These are phyloP conservation scores for Acrocephalus arundinaceus DNA, from an alignment of 2,113 vertebrate genomes.

Conservation along the genomic window DNA sequence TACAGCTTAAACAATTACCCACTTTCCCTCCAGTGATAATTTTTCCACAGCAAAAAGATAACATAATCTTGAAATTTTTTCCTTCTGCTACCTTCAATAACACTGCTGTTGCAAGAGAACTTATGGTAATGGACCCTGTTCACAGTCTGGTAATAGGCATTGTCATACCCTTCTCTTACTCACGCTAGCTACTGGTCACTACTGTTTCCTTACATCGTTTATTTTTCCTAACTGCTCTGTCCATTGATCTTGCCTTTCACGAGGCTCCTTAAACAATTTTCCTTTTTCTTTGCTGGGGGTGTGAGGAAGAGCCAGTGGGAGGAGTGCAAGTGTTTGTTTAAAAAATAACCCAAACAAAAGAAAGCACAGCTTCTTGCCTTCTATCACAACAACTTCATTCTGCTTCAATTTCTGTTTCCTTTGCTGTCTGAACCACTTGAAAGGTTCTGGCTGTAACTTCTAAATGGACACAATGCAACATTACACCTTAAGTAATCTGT, in stretches of 20 bases:
- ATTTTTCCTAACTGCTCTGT: neutral
- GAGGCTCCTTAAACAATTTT: neutral
- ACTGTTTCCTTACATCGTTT: neutral
- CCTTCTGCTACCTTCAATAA: neutral
- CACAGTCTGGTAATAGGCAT: neutral
- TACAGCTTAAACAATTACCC: neutral
- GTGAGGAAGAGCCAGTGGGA: neutral
- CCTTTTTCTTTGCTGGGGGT: neutral
- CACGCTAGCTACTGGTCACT: neutral
- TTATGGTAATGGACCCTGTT: neutral
- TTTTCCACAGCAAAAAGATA: neutral
- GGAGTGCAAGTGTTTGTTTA: neutral
- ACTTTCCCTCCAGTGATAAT: neutral
- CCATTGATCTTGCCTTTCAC: neutral
- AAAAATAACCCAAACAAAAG: constrained; percentile 7
- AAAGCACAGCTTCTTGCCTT: neutral
- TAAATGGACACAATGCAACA: constrained; percentile 7
- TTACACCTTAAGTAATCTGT: neutral
- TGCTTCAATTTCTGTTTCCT: constrained; percentile 18
- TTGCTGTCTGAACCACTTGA: neutral
- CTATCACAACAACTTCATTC: neutral
- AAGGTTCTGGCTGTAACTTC: neutral
- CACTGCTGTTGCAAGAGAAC: neutral
- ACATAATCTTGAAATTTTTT: neutral
- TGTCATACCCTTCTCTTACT: neutral